Conservation (phyloP, 2,888 invertebrate genomes). For the Gandaritis pyraliata region DNA sequence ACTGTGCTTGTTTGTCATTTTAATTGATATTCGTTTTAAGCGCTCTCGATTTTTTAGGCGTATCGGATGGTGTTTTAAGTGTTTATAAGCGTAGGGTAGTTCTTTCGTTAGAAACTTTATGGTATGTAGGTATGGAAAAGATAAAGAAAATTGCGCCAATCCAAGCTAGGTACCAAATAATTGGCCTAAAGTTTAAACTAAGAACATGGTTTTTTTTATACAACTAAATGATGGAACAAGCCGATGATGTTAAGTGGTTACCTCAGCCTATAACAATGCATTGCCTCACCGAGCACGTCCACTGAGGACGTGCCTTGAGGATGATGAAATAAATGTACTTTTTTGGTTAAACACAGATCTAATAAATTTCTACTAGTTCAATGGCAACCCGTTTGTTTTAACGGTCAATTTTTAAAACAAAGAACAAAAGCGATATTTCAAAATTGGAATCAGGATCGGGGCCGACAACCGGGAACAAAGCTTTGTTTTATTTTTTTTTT, state of each 20-base stretch:
- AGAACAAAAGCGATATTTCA: conserved; percentile 70
- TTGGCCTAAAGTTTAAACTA: too few species aligned
- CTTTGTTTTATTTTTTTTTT: conserved; percentile 54
- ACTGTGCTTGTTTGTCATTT: conserved; percentile 79
- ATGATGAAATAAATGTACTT: too few species aligned
- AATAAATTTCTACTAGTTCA: too few species aligned
- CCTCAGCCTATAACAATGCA: too few species aligned
- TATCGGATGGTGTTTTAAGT: conserved; percentile 37
- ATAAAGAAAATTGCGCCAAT: too few species aligned
- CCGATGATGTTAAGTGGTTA: too few species aligned
- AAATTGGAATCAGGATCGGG: conserved; percentile 53
- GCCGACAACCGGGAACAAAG: conserved; percentile 56
- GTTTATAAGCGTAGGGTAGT: conserved; percentile 21
- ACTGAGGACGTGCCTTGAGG: too few species aligned
- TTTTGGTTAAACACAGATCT: too few species aligned
- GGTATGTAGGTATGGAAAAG: neutral
- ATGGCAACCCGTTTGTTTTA: conserved; percentile 35
- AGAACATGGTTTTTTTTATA: too few species aligned
- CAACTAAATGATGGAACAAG: too few species aligned
- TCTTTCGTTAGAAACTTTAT: conserved; percentile 2
- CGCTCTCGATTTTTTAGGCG: conserved; percentile 47
- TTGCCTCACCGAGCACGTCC: too few species aligned
- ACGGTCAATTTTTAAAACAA: conserved; percentile 63
- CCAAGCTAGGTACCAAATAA: too few species aligned
- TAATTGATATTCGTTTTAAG: conserved; percentile 75